phyloP scores from a whole-genome alignment of 2,113 vertebrate species.

The Dasypus novemcinctus region DNA sequence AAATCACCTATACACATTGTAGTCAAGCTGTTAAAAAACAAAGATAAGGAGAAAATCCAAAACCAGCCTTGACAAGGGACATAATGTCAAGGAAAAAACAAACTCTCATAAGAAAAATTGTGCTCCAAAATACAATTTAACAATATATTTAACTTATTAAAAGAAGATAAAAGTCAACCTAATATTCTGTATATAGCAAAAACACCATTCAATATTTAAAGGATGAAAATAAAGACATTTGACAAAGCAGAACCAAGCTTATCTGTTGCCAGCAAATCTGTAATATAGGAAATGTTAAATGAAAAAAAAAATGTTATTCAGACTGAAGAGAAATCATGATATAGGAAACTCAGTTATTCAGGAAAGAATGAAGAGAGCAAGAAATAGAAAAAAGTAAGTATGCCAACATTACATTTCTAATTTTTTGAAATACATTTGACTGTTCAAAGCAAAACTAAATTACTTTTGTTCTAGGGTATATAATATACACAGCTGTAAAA shows the following conservation, averaged over 20 bases:
- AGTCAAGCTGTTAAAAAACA: no score
- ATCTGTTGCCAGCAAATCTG: neutral
- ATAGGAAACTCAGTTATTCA: neutral
- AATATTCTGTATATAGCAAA: neutral
- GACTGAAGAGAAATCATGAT: neutral
- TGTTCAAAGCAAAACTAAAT: neutral
- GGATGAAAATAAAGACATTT: neutral
- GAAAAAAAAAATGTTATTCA: neutral
- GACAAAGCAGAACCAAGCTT: neutral
- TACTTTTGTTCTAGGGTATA: no score
- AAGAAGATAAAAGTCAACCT: neutral
- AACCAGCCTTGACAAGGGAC: no score
- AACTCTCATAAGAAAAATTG: no score
- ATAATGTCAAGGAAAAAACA: no score
- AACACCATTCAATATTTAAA: neutral
- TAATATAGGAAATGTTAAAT: neutral
- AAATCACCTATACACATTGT: no score
- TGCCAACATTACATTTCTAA: neutral
- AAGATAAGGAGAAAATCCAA: no score
- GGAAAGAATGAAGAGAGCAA: no score
- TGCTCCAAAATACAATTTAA: neutral
- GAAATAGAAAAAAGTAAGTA: no score
- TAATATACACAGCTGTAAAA: no score
- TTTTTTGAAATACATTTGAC: neutral
- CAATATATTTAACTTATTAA: neutral